phyloP scores from a whole-genome alignment of 64 coral and sea anemone species.

The Montipora capricornis region DNA sequence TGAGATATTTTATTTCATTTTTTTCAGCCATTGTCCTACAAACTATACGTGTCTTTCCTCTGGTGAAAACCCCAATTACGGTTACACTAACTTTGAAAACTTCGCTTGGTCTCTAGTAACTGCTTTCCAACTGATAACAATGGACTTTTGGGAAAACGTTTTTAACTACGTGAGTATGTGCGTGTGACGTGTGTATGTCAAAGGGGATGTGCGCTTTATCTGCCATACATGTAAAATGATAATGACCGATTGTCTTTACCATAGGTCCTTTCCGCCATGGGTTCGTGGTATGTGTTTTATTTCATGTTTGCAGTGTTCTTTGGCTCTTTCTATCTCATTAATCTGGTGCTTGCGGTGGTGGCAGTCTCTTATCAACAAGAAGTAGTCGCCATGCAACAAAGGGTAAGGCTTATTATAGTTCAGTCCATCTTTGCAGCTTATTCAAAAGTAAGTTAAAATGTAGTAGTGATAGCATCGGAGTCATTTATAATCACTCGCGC shows the following conservation, averaged over 20 bases:
- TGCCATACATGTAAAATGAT: not conserved
- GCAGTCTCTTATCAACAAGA: slow-evolving; percentile 97
- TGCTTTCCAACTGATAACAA: slow-evolving; percentile 91
- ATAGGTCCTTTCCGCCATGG: slow-evolving; percentile 88
- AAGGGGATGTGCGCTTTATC: too few relatives aligned
- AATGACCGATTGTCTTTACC: not conserved
- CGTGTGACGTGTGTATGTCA: too few relatives aligned
- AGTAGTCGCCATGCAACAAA: slow-evolving; percentile 88
- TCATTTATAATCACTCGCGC: too few relatives aligned
- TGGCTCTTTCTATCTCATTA: slow-evolving; percentile 96
- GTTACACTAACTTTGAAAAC: slow-evolving; percentile 96
- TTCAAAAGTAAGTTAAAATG: too few relatives aligned
- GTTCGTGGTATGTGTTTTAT: slow-evolving; percentile 92
- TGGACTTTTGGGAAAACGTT: slow-evolving; percentile 97
- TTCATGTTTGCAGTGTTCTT: slow-evolving; percentile 95
- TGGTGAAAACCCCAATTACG: slow-evolving; percentile 92
- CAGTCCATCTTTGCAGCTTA: too few relatives aligned
- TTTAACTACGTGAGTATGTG: slow-evolving; percentile 85
- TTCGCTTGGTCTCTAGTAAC: slow-evolving; percentile 92
- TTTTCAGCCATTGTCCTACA: slow-evolving; percentile 75
- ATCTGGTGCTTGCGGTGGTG: slow-evolving; percentile 94
- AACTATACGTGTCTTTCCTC: slow-evolving; percentile 88
- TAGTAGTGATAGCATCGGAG: too few relatives aligned
- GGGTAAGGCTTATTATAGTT: slow-evolving; percentile 36
- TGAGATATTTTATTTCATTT: not conserved